Conservation (phyloP, 2,113 vertebrate genomes). For the Archilochus colubris region DNA sequence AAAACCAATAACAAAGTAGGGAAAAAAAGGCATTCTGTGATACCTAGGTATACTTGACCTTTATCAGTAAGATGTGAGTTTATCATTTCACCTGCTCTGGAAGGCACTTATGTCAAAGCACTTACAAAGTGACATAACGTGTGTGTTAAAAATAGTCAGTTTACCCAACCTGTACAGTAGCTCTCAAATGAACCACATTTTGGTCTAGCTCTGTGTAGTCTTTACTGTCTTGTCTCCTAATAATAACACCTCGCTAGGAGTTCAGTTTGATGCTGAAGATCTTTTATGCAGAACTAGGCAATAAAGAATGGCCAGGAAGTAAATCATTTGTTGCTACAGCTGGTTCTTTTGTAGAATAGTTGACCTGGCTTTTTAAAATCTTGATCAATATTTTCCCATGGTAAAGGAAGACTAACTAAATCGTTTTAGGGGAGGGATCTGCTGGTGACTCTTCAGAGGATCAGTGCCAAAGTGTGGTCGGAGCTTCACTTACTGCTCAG, state of each 20-base stretch:
- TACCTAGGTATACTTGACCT: conserved; percentile 16
- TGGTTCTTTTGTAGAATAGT: background rate
- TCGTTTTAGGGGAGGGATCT: background rate
- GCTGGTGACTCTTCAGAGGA: background rate
- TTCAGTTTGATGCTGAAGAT: background rate
- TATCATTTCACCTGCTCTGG: conserved; percentile 43
- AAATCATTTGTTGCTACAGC: background rate
- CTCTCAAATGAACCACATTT: background rate
- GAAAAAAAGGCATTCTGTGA: background rate
- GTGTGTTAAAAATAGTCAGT: conserved; percentile 46
- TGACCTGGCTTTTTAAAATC: background rate
- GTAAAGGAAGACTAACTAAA: background rate
- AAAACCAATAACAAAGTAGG: background rate
- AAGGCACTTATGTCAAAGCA: conserved; percentile 35
- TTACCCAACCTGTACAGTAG: background rate
- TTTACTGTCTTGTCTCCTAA: background rate
- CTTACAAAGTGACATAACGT: background rate
- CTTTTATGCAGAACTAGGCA: background rate
- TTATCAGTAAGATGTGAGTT: conserved; percentile 28
- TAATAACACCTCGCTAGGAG: background rate
- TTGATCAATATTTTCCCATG: background rate
- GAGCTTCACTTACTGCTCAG: background rate
- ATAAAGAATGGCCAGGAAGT: background rate
- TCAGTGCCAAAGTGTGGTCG: background rate
- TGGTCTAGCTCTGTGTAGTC: background rate